A percentile compares a stretch with the other conserved stretches of the same genome.
phyloP scores from a whole-genome alignment of 2,797 vertebrate species.

The Micrastur ruficollis region DNA sequence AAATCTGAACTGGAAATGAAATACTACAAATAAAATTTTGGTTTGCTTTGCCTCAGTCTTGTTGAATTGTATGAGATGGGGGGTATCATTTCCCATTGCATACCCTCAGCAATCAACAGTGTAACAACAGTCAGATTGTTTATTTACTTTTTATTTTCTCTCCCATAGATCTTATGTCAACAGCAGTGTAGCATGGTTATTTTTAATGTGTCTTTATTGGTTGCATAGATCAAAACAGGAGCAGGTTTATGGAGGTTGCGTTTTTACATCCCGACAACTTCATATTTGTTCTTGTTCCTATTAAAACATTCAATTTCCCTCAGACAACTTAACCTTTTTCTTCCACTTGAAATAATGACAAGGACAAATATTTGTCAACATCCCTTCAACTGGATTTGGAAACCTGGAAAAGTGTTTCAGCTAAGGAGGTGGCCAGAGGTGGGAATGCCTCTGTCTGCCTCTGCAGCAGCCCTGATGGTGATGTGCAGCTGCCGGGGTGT shows the following conservation, averaged over 20 bases:
- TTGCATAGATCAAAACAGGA: background rate
- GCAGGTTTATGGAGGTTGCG: background rate
- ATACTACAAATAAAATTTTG: background rate
- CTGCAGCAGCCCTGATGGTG: background rate
- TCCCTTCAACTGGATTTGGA: background rate
- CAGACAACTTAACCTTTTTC: background rate
- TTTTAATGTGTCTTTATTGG: background rate
- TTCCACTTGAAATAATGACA: background rate
- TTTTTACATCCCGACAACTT: background rate
- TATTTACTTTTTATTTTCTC: background rate
- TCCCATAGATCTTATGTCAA: background rate
- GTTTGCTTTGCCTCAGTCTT: background rate
- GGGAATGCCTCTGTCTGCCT: background rate
- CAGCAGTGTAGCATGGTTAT: background rate
- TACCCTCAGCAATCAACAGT: background rate
- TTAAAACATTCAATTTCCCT: background rate
- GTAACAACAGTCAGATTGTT: background rate
- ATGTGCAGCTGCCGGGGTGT: background rate
- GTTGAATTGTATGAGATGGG: background rate
- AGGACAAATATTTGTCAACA: background rate
- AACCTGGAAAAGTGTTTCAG: background rate
- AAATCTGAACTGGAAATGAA: background rate
- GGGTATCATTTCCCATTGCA: background rate
- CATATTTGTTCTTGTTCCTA: background rate
- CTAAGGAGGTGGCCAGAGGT: fast-evolving